Evolutionary conservation across 1,140 invertebrate genomes (phyloP).

Genomic region (Prorops nasuta): DNA sequence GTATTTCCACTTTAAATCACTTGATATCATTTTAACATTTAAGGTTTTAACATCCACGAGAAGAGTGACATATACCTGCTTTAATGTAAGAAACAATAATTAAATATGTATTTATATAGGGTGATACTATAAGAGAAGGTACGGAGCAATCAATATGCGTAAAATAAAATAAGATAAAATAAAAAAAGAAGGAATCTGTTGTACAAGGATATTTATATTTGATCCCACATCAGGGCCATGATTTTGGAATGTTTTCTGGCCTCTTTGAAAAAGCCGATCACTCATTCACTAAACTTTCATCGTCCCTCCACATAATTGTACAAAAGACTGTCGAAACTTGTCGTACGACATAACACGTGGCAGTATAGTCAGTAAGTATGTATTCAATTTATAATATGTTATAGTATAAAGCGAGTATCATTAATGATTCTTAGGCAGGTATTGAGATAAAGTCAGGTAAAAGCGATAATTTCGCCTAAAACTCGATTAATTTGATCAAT

Average conservation of each 20-base stretch:
- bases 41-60: too few relatives aligned
- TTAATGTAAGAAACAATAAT: too few relatives aligned
- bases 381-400: constrained; percentile 32
- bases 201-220: not conserved
- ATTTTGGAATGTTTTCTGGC: not conserved
- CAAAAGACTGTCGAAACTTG: constrained; percentile 6
- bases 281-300: not conserved
- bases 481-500: constrained; percentile 11
- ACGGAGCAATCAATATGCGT: too few relatives aligned
- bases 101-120: too few relatives aligned
- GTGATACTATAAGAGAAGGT: too few relatives aligned
- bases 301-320: not conserved
- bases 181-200: too few relatives aligned
- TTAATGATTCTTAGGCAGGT: not conserved
- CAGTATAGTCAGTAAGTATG: constrained; percentile 36
- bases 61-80: too few relatives aligned
- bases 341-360: constrained; percentile 20
- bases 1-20: too few relatives aligned
- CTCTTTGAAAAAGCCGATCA: too few relatives aligned
- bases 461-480: constrained; percentile 11
- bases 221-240: not conserved
- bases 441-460: constrained; percentile 2
- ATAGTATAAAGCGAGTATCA: constrained; percentile 16
- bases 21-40: too few relatives aligned
- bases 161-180: too few relatives aligned